Conservation (phyloP, 2,888 invertebrate species). For the Dyspetes luteomarginatus region DNA sequence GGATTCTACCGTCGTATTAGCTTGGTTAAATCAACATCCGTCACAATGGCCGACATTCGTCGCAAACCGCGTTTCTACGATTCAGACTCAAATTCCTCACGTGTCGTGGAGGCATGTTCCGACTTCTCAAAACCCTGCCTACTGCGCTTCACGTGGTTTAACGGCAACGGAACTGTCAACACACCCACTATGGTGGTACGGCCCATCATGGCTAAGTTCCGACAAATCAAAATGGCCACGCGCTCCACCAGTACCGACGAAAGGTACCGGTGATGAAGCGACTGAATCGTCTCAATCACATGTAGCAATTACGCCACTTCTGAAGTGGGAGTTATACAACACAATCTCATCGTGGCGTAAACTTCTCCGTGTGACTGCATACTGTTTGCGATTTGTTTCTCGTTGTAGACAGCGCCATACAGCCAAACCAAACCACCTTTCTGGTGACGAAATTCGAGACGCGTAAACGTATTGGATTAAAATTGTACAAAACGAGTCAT, state of each 20-base stretch:
- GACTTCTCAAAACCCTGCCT: constrained; percentile 73
- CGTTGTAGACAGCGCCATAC: too few relatives aligned
- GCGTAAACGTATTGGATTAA: constrained; percentile 22
- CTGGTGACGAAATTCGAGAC: not conserved
- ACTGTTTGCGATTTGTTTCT: too few relatives aligned
- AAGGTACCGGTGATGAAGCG: too few relatives aligned
- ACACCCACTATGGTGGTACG: constrained; percentile 64
- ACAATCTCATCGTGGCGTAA: not conserved
- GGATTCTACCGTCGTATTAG: constrained; percentile 69
- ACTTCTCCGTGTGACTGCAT: not conserved
- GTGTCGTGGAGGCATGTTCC: constrained; percentile 71
- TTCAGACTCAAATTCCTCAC: constrained; percentile 68
- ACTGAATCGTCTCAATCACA: too few relatives aligned
- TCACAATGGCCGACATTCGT: constrained; percentile 65
- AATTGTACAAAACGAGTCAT: not conserved
- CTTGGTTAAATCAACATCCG: constrained; percentile 68
- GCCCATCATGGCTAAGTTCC: constrained; percentile 65
- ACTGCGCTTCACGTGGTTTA: constrained; percentile 73
- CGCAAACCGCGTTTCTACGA: constrained; percentile 72
- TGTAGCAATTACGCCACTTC: too few relatives aligned
- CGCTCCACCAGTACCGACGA: too few relatives aligned
- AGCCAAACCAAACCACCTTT: not conserved
- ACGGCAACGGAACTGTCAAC: constrained; percentile 56
- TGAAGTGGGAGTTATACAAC: not conserved
- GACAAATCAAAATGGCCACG: too few relatives aligned